phyloP scores from a whole-genome alignment of 2,888 invertebrate genomes.

The Galeruca laticollis region DNA sequence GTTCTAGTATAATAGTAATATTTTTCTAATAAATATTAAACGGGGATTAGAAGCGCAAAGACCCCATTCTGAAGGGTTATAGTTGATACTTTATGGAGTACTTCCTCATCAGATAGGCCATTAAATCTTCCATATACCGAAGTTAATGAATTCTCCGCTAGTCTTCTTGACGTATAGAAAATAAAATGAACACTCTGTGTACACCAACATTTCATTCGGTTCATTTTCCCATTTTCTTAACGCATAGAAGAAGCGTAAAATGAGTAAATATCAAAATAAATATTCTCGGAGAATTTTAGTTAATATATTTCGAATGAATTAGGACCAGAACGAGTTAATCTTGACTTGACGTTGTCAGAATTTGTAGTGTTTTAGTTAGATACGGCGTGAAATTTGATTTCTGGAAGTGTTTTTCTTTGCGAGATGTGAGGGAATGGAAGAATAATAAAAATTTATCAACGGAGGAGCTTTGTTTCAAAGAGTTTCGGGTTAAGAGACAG shows the following conservation, averaged over 20 bases:
- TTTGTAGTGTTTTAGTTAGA: too few species aligned
- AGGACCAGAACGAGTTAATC: neutral
- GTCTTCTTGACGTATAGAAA: constrained; percentile 50
- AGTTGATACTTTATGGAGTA: constrained; percentile 47
- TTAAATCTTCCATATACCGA: constrained; percentile 51
- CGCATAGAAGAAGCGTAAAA: neutral
- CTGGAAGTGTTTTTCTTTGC: too few species aligned
- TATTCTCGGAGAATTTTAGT: neutral
- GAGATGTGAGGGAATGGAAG: too few species aligned
- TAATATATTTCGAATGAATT: neutral
- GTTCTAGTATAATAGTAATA: too few species aligned
- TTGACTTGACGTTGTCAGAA: too few species aligned
- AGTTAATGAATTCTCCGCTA: constrained; percentile 52
- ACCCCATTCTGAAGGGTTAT: constrained; percentile 34
- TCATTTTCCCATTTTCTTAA: neutral
- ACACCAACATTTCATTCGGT: constrained; percentile 11
- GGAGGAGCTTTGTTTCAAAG: too few species aligned
- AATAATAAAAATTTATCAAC: too few species aligned
- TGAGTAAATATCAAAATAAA: neutral
- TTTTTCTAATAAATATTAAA: constrained; percentile 40
- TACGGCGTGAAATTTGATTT: too few species aligned
- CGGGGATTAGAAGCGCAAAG: constrained; percentile 22
- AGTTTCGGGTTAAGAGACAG: too few species aligned
- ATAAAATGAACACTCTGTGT: constrained; percentile 40
- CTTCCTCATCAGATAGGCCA: constrained; percentile 55